A percentile compares a stretch with the other conserved stretches of the same genome.
phyloP scores from a whole-genome alignment of 2,797 vertebrate genomes.

The Gadopsis marmoratus region DNA sequence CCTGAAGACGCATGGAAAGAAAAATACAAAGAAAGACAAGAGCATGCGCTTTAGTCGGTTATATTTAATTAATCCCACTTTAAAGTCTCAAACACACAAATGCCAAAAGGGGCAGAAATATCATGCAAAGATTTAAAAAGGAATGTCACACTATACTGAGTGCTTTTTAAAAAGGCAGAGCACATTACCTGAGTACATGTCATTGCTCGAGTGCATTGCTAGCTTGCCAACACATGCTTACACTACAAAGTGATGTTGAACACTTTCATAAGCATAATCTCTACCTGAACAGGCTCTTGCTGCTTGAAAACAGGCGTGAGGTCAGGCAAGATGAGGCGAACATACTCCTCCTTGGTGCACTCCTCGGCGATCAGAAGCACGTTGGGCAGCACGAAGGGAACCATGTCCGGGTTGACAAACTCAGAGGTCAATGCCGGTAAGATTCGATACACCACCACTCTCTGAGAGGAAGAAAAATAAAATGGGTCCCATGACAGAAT shows the following conservation, averaged over 20 bases:
- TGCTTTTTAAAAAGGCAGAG: not conserved
- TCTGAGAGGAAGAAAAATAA: conserved; percentile 77
- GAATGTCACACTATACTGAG: not conserved
- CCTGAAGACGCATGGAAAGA: conserved; percentile 92
- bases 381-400: conserved; percentile 97
- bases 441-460: conserved; percentile 95
- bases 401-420: conserved; percentile 99
- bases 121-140: conserved; percentile 13
- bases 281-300: conserved; percentile 97
- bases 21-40: conserved; percentile 83
- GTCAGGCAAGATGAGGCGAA: conserved; percentile 94
- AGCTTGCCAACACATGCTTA: not conserved
- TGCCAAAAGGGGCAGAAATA: not conserved
- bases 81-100: conserved; percentile 7
- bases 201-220: not conserved
- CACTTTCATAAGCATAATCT: not conserved
- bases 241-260: not conserved
- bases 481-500: not conserved
- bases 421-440: conserved; percentile 94
- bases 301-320: conserved; percentile 97
- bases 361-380: conserved; percentile 97
- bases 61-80: not conserved
- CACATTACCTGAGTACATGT: not conserved
- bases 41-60: conserved; percentile 42
- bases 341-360: conserved; percentile 97